Percentiles rank a stretch among this genome's conserved stretches.
Conservation (phyloP, 1,140 invertebrate genomes). For the Antheraea pernyi region DNA sequence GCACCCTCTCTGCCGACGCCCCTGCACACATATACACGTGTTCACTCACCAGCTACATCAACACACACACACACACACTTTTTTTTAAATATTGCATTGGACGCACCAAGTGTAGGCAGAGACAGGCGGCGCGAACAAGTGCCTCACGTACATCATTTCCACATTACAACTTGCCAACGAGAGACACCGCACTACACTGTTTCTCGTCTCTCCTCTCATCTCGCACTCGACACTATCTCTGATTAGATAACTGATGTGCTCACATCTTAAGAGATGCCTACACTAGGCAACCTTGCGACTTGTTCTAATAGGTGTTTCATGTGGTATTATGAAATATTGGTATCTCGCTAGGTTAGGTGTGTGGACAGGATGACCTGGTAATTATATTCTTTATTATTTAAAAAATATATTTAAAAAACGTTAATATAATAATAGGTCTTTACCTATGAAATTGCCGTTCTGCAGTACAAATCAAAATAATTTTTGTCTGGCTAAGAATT, state of each 20-base stretch:
- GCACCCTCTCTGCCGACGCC: constrained; percentile 56
- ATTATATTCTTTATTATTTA: too few species aligned
- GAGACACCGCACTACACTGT: not conserved
- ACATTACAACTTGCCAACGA: not conserved
- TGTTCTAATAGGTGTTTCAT: too few species aligned
- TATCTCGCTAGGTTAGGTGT: too few species aligned
- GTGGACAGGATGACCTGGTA: too few species aligned
- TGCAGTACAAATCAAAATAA: too few species aligned
- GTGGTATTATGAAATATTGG: too few species aligned
- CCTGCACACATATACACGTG: constrained; percentile 34
- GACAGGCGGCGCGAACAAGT: constrained; percentile 42
- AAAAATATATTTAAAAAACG: too few species aligned
- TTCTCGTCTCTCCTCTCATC: not conserved
- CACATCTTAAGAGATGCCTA: not conserved
- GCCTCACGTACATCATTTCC: constrained; percentile 32
- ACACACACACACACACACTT: not conserved
- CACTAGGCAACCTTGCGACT: not conserved
- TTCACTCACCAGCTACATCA: not conserved
- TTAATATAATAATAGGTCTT: too few species aligned
- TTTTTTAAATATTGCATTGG: not conserved
- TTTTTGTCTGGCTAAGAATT: too few species aligned
- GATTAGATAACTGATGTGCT: not conserved
- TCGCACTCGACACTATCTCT: not conserved
- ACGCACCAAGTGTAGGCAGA: constrained; percentile 48
- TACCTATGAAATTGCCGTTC: too few species aligned